Evolutionary conservation across 2,888 invertebrate species (phyloP), one percentile per base, ranked within the genome.

Genomic region (Coelinius sp.): DNA sequence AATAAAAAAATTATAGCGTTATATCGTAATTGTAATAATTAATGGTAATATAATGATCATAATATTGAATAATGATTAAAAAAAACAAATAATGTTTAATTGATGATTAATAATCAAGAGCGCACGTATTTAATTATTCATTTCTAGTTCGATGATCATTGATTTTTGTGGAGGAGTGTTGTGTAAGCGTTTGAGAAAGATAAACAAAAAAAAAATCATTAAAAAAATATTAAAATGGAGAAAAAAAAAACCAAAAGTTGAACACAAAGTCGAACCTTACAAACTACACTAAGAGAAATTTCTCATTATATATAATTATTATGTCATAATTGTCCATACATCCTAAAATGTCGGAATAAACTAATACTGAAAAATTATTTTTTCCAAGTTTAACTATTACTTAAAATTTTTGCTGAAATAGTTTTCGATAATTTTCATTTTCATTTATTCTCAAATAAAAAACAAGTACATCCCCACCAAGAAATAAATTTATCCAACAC

Each of bases 261-360:
- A 76, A 79, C 71, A 68, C 71, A 75, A 75, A 74, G 73, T 35
- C 70, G 74, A 73, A 80, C 76, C 77, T 80, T 79, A 80, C 77
- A 81, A 82, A 78, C 78, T 81, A 81, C 82, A 81, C 79, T 84
- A 83, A 82, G 80, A 78, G 79, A 70, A 84, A 80, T 77, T 79
- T 86, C 84, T 84, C 85, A 86, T 84, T 84, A 84, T 85, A 85
- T 85, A 82, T 84, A 85, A 86, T 85, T 85, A 85, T 86, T 86
- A 86, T 86, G 85, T 86, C 85, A 86, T 86, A 85, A 86, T 86
- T 86, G 86, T 86, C 86, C 86, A 86, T 85, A 86, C 85, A 83
- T 85, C 85, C 84, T 86, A 83, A 85, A 86, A 84, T 86, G 85
- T 86, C 86, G 82, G 82, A 85, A 86, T 86, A 86, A 86, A 86